Evolutionary conservation across 2,888 invertebrate genomes (phyloP).

Genomic region (Hirtodrosophila alboralis): DNA sequence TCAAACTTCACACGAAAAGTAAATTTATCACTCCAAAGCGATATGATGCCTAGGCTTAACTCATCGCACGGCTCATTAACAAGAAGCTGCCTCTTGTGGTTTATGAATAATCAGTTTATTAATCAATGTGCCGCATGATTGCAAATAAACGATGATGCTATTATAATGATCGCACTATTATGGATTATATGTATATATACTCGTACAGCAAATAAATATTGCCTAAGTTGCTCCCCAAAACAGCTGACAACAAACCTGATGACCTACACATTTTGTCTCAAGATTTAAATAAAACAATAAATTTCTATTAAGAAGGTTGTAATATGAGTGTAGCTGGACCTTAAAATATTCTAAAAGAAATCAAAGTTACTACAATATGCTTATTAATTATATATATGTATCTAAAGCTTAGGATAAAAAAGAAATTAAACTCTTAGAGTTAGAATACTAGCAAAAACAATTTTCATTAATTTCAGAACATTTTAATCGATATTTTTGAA

Average conservation of each 20-base stretch:
- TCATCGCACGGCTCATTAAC: slow-evolving; percentile 70
- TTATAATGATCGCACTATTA: slow-evolving; percentile 76
- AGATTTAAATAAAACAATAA: not conserved
- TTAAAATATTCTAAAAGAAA: no score
- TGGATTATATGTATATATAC: slow-evolving; percentile 32
- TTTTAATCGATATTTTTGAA: no score
- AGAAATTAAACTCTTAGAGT: no score
- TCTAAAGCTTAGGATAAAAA: no score
- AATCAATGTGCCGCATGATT: slow-evolving; percentile 73
- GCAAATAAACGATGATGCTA: slow-evolving; percentile 76
- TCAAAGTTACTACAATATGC: no score
- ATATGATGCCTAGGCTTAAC: slow-evolving; percentile 50
- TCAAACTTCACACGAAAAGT: slow-evolving; percentile 76
- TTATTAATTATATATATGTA: no score
- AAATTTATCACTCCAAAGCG: slow-evolving; percentile 52
- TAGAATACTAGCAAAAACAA: no score
- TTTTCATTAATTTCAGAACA: no score
- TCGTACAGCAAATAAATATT: slow-evolving; percentile 8
- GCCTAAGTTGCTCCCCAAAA: slow-evolving; percentile 27
- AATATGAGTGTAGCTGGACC: no score
- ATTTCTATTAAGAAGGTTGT: no score
- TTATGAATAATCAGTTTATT: slow-evolving; percentile 78
- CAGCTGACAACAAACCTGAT: slow-evolving; percentile 13
- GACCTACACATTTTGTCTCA: slow-evolving; percentile 15
- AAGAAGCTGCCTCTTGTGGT: slow-evolving; percentile 74